These are phyloP conservation scores for Apoderus coryli DNA, from an alignment of 2,888 invertebrate species.

Conservation along the genomic window DNA sequence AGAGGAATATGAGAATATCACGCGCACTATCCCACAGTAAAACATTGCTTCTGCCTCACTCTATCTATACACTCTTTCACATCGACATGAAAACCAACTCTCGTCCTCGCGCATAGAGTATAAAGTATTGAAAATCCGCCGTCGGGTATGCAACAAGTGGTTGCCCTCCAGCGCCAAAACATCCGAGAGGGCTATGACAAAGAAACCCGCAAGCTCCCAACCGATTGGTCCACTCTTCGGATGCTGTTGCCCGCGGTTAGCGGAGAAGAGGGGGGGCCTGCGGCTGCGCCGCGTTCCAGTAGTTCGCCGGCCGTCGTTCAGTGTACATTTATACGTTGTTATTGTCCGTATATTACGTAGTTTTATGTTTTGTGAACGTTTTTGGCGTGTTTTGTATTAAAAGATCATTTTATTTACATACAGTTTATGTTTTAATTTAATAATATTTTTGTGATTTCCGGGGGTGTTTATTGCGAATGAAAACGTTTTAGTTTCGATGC, in stretches of 20 bases:
- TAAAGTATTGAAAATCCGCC: no score
- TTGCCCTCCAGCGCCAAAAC: slow-evolving; percentile 21
- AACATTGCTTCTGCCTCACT: no score
- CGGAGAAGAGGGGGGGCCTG: slow-evolving; percentile 27
- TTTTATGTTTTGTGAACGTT: slow-evolving; percentile 2
- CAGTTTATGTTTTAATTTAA: no score
- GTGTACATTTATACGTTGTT: no score
- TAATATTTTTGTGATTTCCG: no score
- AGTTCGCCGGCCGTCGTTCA: slow-evolving; percentile 28
- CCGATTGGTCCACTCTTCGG: slow-evolving; percentile 30
- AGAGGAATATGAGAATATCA: no score
- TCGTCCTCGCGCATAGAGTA: no score
- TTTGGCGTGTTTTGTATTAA: slow-evolving; percentile 5
- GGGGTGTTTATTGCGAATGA: background rate
- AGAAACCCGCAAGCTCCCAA: slow-evolving; percentile 21
- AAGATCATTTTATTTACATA: slow-evolving; percentile 1
- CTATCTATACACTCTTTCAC: no score
- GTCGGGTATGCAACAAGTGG: slow-evolving; percentile 27
- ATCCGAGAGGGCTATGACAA: slow-evolving; percentile 19
- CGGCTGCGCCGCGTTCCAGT: slow-evolving; percentile 31
- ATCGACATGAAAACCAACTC: no score
- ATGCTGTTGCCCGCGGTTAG: slow-evolving; percentile 30
- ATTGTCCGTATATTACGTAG: slow-evolving; percentile 12
- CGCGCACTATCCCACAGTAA: no score
- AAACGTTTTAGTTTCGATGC: slow-evolving; percentile 17